phyloP scores from a whole-genome alignment of 1,140 invertebrate genomes.

The Dreissena rostriformis region DNA sequence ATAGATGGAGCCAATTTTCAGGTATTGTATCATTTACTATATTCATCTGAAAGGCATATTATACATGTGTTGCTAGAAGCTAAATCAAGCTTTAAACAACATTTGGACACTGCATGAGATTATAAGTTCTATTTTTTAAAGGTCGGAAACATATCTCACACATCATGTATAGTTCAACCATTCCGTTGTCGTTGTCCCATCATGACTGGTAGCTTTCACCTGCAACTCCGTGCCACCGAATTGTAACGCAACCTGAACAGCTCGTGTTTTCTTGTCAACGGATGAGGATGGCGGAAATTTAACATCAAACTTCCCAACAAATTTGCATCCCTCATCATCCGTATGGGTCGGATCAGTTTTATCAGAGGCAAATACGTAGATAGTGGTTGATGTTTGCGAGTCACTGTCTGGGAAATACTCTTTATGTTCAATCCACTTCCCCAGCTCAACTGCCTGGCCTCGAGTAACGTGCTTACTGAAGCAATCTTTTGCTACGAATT shows the following conservation, averaged over 20 bases:
- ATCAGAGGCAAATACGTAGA: conserved; percentile 17
- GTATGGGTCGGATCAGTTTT: conserved; percentile 28
- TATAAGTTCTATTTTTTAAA: too few relatives aligned
- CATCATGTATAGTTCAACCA: neutral
- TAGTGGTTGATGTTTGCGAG: neutral
- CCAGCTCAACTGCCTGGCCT: conserved; percentile 26
- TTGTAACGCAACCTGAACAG: conserved; percentile 29
- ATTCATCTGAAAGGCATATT: too few relatives aligned
- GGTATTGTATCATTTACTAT: too few relatives aligned
- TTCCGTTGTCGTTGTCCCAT: neutral
- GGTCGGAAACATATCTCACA: too few relatives aligned
- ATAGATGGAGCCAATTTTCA: too few relatives aligned
- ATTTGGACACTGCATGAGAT: too few relatives aligned
- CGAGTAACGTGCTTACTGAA: conserved; percentile 24
- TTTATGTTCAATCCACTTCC: conserved; percentile 15
- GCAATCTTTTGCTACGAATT: conserved; percentile 16
- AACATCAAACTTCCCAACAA: conserved; percentile 23
- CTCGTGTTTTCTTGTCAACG: conserved; percentile 1
- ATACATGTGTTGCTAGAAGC: too few relatives aligned
- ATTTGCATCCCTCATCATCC: conserved; percentile 13
- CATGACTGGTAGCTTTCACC: conserved; percentile 5
- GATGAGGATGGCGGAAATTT: conserved; percentile 26
- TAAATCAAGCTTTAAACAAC: too few relatives aligned
- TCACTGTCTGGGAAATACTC: conserved; percentile 27
- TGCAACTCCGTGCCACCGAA: conserved; percentile 41